These are phyloP conservation scores for Hydrolagus colliei DNA, from an alignment of 2,797 vertebrate genomes.

Conservation along the genomic window DNA sequence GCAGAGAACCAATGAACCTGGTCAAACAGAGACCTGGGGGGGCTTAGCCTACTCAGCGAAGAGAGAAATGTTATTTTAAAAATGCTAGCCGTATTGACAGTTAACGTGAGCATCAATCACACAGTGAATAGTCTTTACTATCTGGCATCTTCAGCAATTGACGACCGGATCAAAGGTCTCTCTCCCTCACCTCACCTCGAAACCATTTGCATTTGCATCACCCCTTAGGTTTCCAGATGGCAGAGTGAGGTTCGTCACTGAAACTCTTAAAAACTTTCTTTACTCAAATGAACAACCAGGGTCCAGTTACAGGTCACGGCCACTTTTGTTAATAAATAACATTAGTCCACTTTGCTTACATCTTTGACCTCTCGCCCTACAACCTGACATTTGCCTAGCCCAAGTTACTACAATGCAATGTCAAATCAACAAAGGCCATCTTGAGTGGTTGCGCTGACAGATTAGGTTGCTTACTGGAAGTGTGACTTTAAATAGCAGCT, in stretches of 20 bases:
- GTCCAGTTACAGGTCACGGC: slow-evolving; percentile 28
- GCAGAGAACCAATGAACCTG: background rate
- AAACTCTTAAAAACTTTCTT: background rate
- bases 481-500: slow-evolving; percentile 17
- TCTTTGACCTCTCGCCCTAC: slow-evolving; percentile 30
- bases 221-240: slow-evolving; percentile 43
- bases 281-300: slow-evolving; percentile 27
- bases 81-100: too few relatives aligned
- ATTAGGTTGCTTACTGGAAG: slow-evolving; percentile 14
- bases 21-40: background rate
- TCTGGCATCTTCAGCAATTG: slow-evolving; percentile 12
- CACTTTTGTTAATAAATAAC: slow-evolving; percentile 39
- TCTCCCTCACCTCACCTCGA: slow-evolving; percentile 43
- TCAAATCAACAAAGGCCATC: slow-evolving; percentile 28
- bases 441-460: slow-evolving; percentile 22
- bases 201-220: slow-evolving; percentile 40
- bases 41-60: background rate
- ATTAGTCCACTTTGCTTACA: background rate
- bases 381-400: slow-evolving; percentile 26
- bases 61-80: too few relatives aligned
- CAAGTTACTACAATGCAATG: slow-evolving; percentile 24
- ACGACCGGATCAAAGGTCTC: slow-evolving; percentile 41
- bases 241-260: background rate
- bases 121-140: too few relatives aligned
- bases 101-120: too few relatives aligned